Conservation (phyloP, 2,888 invertebrate species). For the Linnaemya vulpina region DNA sequence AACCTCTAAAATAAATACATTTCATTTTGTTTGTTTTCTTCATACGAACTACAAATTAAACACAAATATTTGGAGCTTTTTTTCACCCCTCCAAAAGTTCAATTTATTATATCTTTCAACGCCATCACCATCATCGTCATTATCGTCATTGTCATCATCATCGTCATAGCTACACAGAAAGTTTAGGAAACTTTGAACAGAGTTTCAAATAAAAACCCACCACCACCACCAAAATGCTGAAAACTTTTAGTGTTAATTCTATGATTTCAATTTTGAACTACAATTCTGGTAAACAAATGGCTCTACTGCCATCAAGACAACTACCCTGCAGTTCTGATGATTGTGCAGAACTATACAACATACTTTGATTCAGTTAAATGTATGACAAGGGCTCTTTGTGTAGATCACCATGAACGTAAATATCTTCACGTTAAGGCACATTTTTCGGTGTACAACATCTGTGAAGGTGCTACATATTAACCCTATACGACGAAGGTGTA, state of each 20-base stretch:
- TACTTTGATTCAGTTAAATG: no score
- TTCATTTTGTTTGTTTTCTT: neutral
- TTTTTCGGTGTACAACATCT: no score
- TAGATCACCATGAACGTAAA: no score
- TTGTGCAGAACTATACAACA: neutral
- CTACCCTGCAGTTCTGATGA: neutral
- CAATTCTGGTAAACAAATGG: constrained; percentile 1
- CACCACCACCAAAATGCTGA: constrained; percentile 36
- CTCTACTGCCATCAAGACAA: neutral
- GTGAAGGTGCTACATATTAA: no score
- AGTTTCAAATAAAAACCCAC: neutral
- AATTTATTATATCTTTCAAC: constrained; percentile 25
- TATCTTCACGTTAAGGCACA: no score
- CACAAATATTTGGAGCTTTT: constrained; percentile 33
- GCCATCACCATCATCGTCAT: neutral
- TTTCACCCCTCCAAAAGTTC: neutral
- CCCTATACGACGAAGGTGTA: no score
- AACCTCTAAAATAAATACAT: constrained; percentile 10
- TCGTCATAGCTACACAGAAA: neutral
- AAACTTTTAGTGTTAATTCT: constrained; percentile 51
- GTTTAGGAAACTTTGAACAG: neutral
- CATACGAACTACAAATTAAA: constrained; percentile 29
- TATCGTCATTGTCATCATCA: neutral
- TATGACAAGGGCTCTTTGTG: no score
- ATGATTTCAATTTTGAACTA: constrained; percentile 23